Base-by-base conservation (phyloP, 2,113 vertebrate species). In the Ondatra zibethicus region DNA sequence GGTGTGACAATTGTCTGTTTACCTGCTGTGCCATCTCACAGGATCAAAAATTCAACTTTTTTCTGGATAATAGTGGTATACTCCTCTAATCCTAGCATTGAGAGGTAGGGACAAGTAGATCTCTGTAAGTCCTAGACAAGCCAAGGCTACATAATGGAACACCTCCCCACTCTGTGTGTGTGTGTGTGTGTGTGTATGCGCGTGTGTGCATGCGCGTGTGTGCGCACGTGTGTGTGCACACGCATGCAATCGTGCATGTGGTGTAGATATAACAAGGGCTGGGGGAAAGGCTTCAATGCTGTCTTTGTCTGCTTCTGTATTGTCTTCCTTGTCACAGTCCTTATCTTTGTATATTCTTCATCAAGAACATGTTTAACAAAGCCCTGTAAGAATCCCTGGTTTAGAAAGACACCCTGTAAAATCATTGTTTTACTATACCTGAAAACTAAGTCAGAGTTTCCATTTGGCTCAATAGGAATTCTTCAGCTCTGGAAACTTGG, bases 371-470 rank as follows among this genome's bases (percentile, higher is more conserved):
- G 2, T 31, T 80, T 94, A 88, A 50, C 39, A 39, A 94, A 94
- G 29, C 8, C 55, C 29, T 91, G 0, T 52, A 47, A 76, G 55
- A 91, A 52, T 86, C 11, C 36, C 77, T 91, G 86, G 50, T 31
- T 91, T 55, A 82, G 42, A 92, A 45, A 94, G 25, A 36, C 31
- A 50, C 70, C 91, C 45, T 55, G 5, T 72, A 29, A 78, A 95
- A 52, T 90, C 21, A 42, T 29, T 70, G 66, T 29, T 55, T 73
- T 72, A 25, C 29, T 81, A 14, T 75, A 33, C 78, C 75, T 87
- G 84, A 96, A 87, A 88, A 21, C 23, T 70, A 93, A 94, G 55
- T 94, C 66, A 78, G 89, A 89, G 42, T 81, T 96, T 97, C 88
- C 45, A 76, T 65, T 94, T 88, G 76, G 42, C 47, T 78, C 84